These are phyloP conservation scores for Atlantisia rogersi DNA, from an alignment of 2,113 vertebrate genomes.

Conservation along the genomic window DNA sequence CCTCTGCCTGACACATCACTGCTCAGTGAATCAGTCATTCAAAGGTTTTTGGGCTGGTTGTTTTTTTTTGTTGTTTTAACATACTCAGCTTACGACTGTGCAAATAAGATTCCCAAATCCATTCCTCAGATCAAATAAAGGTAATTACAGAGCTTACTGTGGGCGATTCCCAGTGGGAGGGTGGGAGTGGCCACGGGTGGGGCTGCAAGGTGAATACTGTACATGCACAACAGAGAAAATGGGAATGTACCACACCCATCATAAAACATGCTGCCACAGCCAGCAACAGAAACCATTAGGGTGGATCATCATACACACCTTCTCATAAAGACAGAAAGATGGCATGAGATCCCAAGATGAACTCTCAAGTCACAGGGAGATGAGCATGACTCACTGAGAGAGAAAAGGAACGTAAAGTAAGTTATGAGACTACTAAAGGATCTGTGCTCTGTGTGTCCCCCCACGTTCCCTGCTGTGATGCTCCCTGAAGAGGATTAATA, in stretches of 20 bases:
- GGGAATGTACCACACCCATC: slow-evolving; percentile 77
- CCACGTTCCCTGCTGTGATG: rapidly evolving
- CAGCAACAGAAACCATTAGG: slow-evolving; percentile 85
- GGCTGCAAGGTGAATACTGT: slow-evolving; percentile 58
- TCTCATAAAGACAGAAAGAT: slow-evolving; percentile 74
- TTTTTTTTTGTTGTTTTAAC: neutral
- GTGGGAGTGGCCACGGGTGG: slow-evolving; percentile 78
- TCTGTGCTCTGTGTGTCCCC: neutral
- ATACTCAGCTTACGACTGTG: slow-evolving; percentile 47
- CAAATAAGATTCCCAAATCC: slow-evolving; percentile 70
- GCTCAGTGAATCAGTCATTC: slow-evolving; percentile 9
- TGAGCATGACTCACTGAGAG: slow-evolving; percentile 26
- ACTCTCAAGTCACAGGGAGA: slow-evolving; percentile 66
- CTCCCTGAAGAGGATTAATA: neutral
- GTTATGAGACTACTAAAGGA: slow-evolving; percentile 7
- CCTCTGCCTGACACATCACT: neutral
- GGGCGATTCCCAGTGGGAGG: slow-evolving; percentile 79
- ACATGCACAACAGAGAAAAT: slow-evolving; percentile 73
- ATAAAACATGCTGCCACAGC: slow-evolving; percentile 83
- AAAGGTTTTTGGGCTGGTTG: neutral
- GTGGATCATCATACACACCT: slow-evolving; percentile 79
- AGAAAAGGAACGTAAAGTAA: neutral
- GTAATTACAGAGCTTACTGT: slow-evolving; percentile 79
- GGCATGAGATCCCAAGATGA: slow-evolving; percentile 57
- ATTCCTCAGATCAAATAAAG: slow-evolving; percentile 72